A percentile compares a stretch with the other conserved stretches of the same genome.
These are phyloP conservation scores for Python bivittatus DNA, from an alignment of 2,113 vertebrate species.

Conservation along the genomic window DNA sequence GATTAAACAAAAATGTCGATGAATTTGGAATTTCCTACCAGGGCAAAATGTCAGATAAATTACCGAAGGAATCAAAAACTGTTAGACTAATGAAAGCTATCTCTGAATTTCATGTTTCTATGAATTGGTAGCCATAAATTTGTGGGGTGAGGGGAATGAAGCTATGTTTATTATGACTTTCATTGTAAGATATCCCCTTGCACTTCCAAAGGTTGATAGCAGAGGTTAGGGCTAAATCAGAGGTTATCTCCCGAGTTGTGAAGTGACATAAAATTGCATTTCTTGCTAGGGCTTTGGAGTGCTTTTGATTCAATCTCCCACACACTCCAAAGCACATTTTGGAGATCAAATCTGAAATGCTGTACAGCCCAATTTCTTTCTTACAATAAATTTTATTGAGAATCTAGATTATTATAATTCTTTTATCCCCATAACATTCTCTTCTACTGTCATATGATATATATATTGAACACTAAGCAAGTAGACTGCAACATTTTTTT, in stretches of 20 bases:
- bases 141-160: background rate
- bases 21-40: background rate
- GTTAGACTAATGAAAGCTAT: background rate
- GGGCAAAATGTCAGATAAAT: too few relatives aligned
- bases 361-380: background rate
- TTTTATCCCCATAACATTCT: background rate
- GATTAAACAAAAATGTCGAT: background rate
- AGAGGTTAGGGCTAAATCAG: background rate
- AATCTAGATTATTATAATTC: constrained; percentile 1
- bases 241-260: background rate
- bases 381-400: background rate
- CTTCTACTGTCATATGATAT: background rate
- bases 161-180: background rate
- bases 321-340: background rate
- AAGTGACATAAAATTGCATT: background rate
- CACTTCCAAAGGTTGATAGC: background rate
- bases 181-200: background rate
- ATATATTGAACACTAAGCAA: background rate
- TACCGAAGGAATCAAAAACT: background rate
- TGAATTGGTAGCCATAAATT: background rate
- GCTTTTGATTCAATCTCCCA: background rate
- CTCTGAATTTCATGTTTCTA: background rate
- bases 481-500: background rate
- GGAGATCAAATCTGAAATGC: background rate
- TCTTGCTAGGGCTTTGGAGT: background rate